Conservation (phyloP, 2,797 vertebrate species). For the Hemibagrus guttatus region DNA sequence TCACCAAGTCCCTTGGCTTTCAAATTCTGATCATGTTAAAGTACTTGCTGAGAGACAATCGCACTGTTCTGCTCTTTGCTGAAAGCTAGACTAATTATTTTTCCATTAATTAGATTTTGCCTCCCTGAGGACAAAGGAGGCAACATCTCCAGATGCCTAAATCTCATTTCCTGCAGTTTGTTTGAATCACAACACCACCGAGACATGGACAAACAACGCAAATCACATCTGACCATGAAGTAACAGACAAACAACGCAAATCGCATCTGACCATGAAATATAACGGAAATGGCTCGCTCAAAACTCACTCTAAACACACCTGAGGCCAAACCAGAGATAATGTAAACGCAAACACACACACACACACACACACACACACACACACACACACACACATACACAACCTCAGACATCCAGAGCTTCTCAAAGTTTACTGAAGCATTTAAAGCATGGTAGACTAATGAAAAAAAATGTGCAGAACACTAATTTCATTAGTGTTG, state of each 20-base stretch:
- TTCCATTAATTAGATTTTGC: conserved; percentile 72
- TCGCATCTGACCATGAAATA: conserved; percentile 57
- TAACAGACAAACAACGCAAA: conserved; percentile 48
- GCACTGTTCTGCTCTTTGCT: conserved; percentile 71
- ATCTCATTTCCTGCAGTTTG: conserved; percentile 75
- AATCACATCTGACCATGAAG: conserved; percentile 59
- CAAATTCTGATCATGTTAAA: conserved; percentile 68
- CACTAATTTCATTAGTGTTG: conserved; percentile 42
- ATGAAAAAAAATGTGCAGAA: conserved; percentile 26
- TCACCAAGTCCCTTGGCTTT: conserved; percentile 45
- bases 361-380: conserved; percentile 1
- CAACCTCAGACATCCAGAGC: not conserved
- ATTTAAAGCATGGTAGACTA: conserved; percentile 41
- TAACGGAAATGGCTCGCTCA: conserved; percentile 36
- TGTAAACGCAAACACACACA: conserved; percentile 14
- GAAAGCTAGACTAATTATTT: conserved; percentile 77
- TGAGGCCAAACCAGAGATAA: conserved; percentile 31
- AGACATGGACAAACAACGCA: conserved; percentile 42
- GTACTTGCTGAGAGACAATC: conserved; percentile 67
- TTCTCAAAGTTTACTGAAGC: conserved; percentile 46
- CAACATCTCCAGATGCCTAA: conserved; percentile 67
- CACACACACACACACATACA: not conserved
- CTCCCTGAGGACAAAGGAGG: conserved; percentile 71
- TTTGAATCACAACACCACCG: conserved; percentile 53
- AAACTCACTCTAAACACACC: conserved; percentile 36